phyloP scores from a whole-genome alignment of 2,888 invertebrate genomes.

The Ditylenchus weischeri region DNA sequence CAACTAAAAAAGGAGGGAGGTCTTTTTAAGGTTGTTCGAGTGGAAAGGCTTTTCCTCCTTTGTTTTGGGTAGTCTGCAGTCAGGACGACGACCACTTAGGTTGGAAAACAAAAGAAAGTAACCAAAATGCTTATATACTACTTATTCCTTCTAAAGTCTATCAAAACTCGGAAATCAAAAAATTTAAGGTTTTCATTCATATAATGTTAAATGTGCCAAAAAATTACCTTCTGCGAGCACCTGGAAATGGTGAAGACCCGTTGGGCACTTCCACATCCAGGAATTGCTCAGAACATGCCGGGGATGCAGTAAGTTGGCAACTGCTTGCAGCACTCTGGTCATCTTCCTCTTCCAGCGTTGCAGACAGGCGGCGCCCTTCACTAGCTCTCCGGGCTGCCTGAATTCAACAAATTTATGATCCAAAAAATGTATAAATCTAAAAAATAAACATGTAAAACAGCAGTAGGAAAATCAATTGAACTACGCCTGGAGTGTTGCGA shows the following conservation, averaged over 20 bases:
- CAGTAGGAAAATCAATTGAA: constrained; percentile 42
- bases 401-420: not conserved
- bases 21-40: too few relatives aligned
- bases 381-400: constrained; percentile 1
- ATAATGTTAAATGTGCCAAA: too few relatives aligned
- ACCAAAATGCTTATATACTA: too few relatives aligned
- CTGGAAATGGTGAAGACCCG: constrained; percentile 9
- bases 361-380: constrained; percentile 6
- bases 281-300: not conserved
- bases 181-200: too few relatives aligned
- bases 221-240: not conserved
- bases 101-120: too few relatives aligned
- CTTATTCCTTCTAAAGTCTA: too few relatives aligned
- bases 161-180: too few relatives aligned
- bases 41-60: too few relatives aligned
- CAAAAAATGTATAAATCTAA: not conserved
- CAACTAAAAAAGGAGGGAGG: too few relatives aligned
- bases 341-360: not conserved
- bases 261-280: not conserved
- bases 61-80: too few relatives aligned
- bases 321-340: not conserved
- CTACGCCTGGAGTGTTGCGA: constrained; percentile 19
- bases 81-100: too few relatives aligned
- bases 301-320: not conserved
- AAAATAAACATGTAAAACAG: constrained; percentile 11